These are phyloP conservation scores for Leptopilina boulardi DNA, from an alignment of 1,140 invertebrate species.

Conservation along the genomic window DNA sequence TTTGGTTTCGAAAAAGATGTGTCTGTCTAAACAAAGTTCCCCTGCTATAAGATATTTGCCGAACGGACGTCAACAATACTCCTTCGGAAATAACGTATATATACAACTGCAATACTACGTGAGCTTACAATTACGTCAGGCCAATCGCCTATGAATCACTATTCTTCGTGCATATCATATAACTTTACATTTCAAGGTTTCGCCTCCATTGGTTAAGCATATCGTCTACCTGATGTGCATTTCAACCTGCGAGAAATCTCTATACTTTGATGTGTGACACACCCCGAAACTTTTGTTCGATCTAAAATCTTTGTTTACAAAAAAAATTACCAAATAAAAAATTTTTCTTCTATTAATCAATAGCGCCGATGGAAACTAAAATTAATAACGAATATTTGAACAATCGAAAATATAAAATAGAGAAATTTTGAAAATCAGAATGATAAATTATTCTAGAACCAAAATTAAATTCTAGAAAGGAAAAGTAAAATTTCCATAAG, in stretches of 20 bases:
- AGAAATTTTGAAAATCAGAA: no score
- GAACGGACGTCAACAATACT: conserved; percentile 12
- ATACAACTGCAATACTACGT: conserved; percentile 20
- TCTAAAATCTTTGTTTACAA: no score
- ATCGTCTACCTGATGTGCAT: conserved; percentile 7
- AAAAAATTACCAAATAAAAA: no score
- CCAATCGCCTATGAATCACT: conserved; percentile 63
- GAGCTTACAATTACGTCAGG: conserved; percentile 56
- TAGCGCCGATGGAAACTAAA: no score
- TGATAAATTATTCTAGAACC: no score
- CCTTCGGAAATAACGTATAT: background rate
- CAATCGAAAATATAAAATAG: no score
- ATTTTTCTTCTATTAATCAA: no score
- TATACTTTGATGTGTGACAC: background rate
- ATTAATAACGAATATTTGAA: no score
- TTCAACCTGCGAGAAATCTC: background rate
- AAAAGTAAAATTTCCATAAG: no score
- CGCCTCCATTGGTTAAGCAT: conserved; percentile 44
- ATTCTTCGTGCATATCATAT: conserved; percentile 56
- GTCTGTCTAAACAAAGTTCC: conserved; percentile 40
- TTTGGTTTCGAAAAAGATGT: conserved; percentile 48
- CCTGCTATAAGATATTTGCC: conserved; percentile 1
- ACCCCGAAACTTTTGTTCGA: background rate
- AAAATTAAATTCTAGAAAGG: no score
- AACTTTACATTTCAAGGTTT: conserved; percentile 61